These are phyloP conservation scores for Conistra vaccinii DNA, from an alignment of 2,888 invertebrate genomes.

Conservation along the genomic window DNA sequence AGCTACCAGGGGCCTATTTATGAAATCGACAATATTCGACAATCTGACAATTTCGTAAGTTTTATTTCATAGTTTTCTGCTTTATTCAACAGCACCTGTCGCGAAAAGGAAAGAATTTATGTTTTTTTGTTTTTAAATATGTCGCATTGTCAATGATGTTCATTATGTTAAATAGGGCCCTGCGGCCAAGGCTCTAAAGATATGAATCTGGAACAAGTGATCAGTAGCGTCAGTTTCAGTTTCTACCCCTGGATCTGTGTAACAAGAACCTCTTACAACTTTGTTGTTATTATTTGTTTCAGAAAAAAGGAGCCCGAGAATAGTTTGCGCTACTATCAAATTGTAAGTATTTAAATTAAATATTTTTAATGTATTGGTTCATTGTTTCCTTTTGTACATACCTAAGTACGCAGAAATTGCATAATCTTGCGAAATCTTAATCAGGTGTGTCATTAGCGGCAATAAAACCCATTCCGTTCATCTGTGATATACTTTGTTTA, in stretches of 20 bases:
- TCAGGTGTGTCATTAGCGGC: background rate
- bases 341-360: constrained; percentile 65
- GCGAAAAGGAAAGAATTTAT: background rate
- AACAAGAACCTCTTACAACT: background rate
- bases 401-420: background rate
- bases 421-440: background rate
- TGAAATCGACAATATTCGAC: background rate
- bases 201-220: background rate
- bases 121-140: too few species aligned
- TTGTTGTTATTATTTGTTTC: constrained; percentile 41
- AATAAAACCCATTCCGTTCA: background rate
- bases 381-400: background rate
- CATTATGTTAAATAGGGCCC: background rate
- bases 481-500: background rate
- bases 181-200: background rate
- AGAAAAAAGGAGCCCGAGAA: constrained; percentile 56
- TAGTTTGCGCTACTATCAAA: constrained; percentile 70
- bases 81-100: background rate
- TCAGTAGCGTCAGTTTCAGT: background rate
- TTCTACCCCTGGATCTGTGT: background rate
- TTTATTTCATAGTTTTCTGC: background rate
- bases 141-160: background rate
- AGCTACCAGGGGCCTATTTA: background rate
- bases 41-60: background rate
- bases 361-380: background rate